Percentiles rank a stretch among this genome's conserved stretches.
phyloP scores from a whole-genome alignment of 2,797 vertebrate species.

The Sebastes baramenuke region DNA sequence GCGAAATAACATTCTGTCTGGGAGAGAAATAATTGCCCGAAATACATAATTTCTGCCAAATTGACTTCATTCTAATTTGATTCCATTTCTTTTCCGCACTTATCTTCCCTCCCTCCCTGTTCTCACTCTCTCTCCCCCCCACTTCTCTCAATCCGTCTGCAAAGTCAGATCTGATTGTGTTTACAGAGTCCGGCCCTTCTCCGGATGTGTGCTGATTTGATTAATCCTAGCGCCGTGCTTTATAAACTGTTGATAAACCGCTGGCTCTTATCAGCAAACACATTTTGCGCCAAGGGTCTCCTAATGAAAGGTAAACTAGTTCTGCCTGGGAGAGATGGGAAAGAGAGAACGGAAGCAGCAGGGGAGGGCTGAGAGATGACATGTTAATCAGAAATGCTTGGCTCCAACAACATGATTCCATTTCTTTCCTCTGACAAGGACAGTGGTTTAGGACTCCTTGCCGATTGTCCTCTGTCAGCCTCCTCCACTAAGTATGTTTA shows the following conservation, averaged over 20 bases:
- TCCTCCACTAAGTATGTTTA: slow-evolving; percentile 52
- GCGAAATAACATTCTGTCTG: slow-evolving; percentile 38
- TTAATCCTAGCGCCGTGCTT: slow-evolving; percentile 69
- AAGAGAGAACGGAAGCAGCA: slow-evolving; percentile 1
- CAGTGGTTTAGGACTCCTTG: slow-evolving; percentile 45
- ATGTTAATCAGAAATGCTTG: slow-evolving; percentile 64
- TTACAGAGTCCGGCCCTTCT: slow-evolving; percentile 64
- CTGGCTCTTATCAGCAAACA: slow-evolving; percentile 77
- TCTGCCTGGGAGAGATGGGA: slow-evolving; percentile 31
- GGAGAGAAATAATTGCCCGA: slow-evolving; percentile 54
- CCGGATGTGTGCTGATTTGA: slow-evolving; percentile 71
- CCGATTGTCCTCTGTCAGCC: slow-evolving; percentile 44
- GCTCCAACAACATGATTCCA: slow-evolving; percentile 44
- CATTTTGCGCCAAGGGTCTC: slow-evolving; percentile 65
- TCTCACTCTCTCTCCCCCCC: background rate
- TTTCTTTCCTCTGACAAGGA: slow-evolving; percentile 53
- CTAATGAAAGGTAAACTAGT: slow-evolving; percentile 76
- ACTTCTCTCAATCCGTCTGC: slow-evolving; percentile 34
- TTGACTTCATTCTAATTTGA: slow-evolving; percentile 62
- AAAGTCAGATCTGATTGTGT: slow-evolving; percentile 71
- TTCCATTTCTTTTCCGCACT: slow-evolving; percentile 51
- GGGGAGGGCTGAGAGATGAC: slow-evolving; percentile 46
- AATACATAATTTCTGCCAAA: slow-evolving; percentile 62
- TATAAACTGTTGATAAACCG: slow-evolving; percentile 79
- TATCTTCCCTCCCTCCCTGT: slow-evolving; percentile 33